Evolutionary conservation across 2,113 vertebrate genomes (phyloP).

Genomic region (Heloderma charlesbogerti): DNA sequence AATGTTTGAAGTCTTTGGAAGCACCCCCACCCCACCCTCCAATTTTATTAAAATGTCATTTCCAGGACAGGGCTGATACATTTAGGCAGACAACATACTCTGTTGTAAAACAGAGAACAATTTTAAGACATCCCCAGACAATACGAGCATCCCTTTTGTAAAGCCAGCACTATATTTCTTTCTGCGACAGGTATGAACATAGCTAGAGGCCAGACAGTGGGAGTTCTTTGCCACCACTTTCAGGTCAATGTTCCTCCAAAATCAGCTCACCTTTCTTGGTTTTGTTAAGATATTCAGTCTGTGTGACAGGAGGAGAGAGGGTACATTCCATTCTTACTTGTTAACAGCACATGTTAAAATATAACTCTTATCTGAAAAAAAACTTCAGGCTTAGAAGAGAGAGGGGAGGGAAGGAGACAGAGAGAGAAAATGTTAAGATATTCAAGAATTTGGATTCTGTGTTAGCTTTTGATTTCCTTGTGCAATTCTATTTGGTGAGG

Average conservation of each 20-base stretch:
- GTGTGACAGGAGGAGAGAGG: background rate
- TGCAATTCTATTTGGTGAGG: background rate
- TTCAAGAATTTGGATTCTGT: background rate
- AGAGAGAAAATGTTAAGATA: background rate
- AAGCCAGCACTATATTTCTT: background rate
- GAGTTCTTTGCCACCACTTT: background rate
- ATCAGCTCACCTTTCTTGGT: background rate
- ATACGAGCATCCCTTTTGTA: background rate
- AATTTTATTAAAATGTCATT: background rate
- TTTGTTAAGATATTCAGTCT: background rate
- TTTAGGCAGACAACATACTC: background rate
- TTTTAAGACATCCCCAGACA: background rate
- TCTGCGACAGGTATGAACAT: background rate
- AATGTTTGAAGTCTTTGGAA: background rate
- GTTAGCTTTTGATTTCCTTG: background rate
- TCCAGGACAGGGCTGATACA: background rate
- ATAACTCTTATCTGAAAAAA: background rate
- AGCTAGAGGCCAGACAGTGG: background rate
- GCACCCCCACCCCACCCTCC: background rate
- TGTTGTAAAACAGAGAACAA: background rate
- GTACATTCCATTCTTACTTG: background rate
- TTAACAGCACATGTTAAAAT: background rate
- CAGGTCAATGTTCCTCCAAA: too few relatives aligned
- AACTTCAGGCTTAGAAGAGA: background rate
- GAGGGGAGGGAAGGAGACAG: background rate